phyloP scores from a whole-genome alignment of 2,797 vertebrate species.

The Poeciliopsis turneri region DNA sequence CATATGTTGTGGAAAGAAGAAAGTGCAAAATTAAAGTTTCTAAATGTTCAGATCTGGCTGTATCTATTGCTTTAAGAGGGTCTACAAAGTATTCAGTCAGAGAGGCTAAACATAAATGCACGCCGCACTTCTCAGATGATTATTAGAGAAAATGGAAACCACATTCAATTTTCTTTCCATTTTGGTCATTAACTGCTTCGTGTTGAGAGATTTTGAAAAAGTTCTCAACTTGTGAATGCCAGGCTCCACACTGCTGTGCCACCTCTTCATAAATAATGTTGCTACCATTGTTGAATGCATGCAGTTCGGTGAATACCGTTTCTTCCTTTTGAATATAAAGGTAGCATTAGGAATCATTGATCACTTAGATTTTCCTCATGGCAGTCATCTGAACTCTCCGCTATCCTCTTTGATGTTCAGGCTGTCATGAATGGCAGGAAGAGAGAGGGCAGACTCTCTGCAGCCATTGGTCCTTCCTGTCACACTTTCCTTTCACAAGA shows the following conservation, averaged over 20 bases:
- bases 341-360: background rate
- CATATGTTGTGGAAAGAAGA: background rate
- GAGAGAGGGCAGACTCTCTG: conserved; percentile 13
- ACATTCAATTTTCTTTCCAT: background rate
- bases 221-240: background rate
- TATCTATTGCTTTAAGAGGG: background rate
- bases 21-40: background rate
- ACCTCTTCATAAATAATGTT: background rate
- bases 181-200: background rate
- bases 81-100: background rate
- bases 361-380: background rate
- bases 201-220: background rate
- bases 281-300: background rate
- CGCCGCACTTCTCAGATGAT: background rate
- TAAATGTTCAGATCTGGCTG: background rate
- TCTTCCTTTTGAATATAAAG: background rate
- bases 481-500: conserved; percentile 37
- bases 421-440: conserved; percentile 40
- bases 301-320: background rate
- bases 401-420: conserved; percentile 33
- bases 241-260: background rate
- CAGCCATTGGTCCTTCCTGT: conserved; percentile 55
- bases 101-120: background rate
- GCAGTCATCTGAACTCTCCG: background rate
- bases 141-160: background rate